Percentiles rank a stretch among this genome's conserved stretches.
Evolutionary conservation across 2,888 invertebrate species (phyloP).

Genomic region (Pandemis cinnamomeana): DNA sequence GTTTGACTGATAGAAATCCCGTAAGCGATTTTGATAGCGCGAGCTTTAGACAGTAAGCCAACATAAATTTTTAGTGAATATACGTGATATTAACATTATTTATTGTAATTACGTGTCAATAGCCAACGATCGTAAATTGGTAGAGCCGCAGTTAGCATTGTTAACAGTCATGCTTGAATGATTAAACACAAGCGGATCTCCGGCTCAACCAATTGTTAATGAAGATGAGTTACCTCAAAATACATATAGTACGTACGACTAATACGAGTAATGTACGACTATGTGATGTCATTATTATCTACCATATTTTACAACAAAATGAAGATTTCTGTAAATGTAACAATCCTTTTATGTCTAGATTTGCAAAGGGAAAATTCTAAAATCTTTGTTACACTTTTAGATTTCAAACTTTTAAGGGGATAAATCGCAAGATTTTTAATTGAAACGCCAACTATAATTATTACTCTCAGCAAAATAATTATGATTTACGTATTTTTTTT

Average conservation of each 20-base stretch:
- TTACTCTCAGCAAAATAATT: too few relatives aligned
- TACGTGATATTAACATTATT: background rate
- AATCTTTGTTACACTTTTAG: too few relatives aligned
- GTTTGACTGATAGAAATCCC: too few relatives aligned
- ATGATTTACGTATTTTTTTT: too few relatives aligned
- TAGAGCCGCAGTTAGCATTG: background rate
- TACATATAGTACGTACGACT: slow-evolving; percentile 7
- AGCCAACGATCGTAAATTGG: background rate
- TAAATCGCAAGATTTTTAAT: too few relatives aligned
- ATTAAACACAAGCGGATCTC: slow-evolving; percentile 56
- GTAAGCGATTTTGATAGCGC: too few relatives aligned
- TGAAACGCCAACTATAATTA: too few relatives aligned
- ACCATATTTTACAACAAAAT: background rate
- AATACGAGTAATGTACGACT: slow-evolving; percentile 36
- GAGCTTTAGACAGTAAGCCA: too few relatives aligned
- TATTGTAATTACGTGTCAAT: background rate
- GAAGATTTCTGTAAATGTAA: background rate
- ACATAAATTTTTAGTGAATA: background rate
- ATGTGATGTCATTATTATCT: slow-evolving; percentile 32
- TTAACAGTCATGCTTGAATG: slow-evolving; percentile 41
- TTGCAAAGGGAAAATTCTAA: too few relatives aligned
- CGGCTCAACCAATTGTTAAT: slow-evolving; percentile 50
- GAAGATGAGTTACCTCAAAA: slow-evolving; percentile 45
- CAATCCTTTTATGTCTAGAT: too few relatives aligned
- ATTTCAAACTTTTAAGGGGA: too few relatives aligned